Evolutionary conservation across 1,140 invertebrate species (phyloP), one percentile per base, ranked within the genome.

Genomic region (Potamilus streckersoni): DNA sequence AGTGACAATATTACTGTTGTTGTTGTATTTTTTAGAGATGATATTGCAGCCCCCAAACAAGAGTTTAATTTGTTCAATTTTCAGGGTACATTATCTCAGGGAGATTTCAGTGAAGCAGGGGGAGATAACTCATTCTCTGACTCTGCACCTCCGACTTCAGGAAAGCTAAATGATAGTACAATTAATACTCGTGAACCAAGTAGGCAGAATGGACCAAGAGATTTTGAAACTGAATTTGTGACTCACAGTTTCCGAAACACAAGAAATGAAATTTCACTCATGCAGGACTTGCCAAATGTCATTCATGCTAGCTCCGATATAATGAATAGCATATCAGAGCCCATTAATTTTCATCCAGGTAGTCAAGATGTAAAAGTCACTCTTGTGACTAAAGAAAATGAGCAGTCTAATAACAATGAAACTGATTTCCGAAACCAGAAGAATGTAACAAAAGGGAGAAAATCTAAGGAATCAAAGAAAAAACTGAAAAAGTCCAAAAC

Each of bases 1-100:
- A 91, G 90, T 69, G 96, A 97, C 90, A 97, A 97, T 89, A 96
- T 97, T 87, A 94, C 95, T 63, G 94, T 96, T 80, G 93, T 97
- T 82, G 94, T 96, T 75, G 93, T 96, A 69, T 95, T 96, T 90
- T 92, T 97, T 85, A 93, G 93, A 86, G 92, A 95, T 56, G 78
- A 81, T 49, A 76, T 88, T 55, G 67, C 77, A 16, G 71, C 73
- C 31, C 86, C 84, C 60, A 20, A 20, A 70, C 56, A 71, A 76
- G 70, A 80, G 58, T 64, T 74, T 69, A 71, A 63, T 31, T 66
- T 79, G 15, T 82, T 83, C 66, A 73, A 78, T 27, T 80, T 83
- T 66, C 59, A 71, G 64, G 70, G 61, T 16, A 69, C 65, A 64
- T 49, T 77, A 62, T 77, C 78, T 83, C 80, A 83, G 79, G 80